Percentiles rank a stretch among this genome's conserved stretches.
Evolutionary conservation across 2,797 vertebrate genomes (phyloP).

Genomic region (Prunella strophiata): DNA sequence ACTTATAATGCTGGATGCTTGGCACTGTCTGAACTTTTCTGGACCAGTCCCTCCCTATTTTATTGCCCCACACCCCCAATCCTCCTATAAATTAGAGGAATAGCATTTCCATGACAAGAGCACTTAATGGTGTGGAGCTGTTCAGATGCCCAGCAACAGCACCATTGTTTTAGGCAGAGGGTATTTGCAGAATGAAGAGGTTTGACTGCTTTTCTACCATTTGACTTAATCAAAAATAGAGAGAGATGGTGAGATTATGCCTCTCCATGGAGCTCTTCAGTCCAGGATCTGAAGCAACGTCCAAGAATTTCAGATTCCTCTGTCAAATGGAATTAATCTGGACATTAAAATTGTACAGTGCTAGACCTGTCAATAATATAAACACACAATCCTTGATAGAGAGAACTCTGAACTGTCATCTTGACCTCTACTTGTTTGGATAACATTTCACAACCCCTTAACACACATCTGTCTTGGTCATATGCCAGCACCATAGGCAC

Average conservation of each 20-base stretch:
- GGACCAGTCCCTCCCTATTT: neutral
- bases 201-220: neutral
- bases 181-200: neutral
- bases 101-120: neutral
- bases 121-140: neutral
- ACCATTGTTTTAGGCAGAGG: fast-evolving
- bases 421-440: neutral
- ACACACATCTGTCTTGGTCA: neutral
- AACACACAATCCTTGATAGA: neutral
- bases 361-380: neutral
- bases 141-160: neutral
- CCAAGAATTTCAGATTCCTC: neutral
- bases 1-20: no score
- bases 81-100: neutral
- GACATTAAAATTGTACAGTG: neutral
- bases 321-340: neutral
- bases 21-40: neutral
- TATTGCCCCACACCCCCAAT: fast-evolving
- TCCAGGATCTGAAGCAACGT: neutral
- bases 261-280: neutral
- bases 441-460: neutral
- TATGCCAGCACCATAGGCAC: neutral
- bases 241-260: neutral
- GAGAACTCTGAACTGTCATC: neutral
- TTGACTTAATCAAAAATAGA: neutral